Percentiles rank a stretch among this genome's conserved stretches.
phyloP scores from a whole-genome alignment of 1,140 invertebrate species.

The Nomia melanderi region DNA sequence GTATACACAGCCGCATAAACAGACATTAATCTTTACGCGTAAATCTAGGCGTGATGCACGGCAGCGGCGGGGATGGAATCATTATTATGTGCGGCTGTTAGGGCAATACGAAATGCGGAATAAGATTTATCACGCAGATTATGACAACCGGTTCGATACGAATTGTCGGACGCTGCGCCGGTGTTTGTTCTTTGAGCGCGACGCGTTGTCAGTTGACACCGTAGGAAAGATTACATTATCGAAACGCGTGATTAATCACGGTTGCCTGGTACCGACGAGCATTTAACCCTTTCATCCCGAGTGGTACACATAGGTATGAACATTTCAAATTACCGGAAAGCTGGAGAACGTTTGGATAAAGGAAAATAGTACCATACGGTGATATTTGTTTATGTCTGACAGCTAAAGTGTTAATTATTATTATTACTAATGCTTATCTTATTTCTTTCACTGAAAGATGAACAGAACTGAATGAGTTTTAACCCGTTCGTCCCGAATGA shows the following conservation, averaged over 20 bases:
- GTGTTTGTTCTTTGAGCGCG: neutral
- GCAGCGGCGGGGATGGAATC: conserved; percentile 47
- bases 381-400: too few relatives aligned
- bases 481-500: too few relatives aligned
- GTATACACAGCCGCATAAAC: conserved; percentile 7
- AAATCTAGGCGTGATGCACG: conserved; percentile 52
- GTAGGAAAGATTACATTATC: neutral
- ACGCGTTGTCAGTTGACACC: neutral
- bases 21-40: conserved; percentile 53
- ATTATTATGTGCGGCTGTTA: conserved; percentile 23
- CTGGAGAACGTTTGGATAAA: too few relatives aligned
- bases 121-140: conserved; percentile 37
- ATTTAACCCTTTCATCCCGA: too few relatives aligned
- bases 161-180: neutral
- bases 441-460: too few relatives aligned
- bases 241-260: neutral
- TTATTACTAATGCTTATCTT: too few relatives aligned
- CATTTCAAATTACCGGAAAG: too few relatives aligned
- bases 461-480: too few relatives aligned
- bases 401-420: too few relatives aligned
- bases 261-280: too few relatives aligned
- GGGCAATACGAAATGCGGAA: neutral
- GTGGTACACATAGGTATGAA: too few relatives aligned
- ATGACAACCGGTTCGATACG: neutral
- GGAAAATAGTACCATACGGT: too few relatives aligned